Conservation (phyloP, 2,888 invertebrate species). For the Ypsolopha sequella region DNA sequence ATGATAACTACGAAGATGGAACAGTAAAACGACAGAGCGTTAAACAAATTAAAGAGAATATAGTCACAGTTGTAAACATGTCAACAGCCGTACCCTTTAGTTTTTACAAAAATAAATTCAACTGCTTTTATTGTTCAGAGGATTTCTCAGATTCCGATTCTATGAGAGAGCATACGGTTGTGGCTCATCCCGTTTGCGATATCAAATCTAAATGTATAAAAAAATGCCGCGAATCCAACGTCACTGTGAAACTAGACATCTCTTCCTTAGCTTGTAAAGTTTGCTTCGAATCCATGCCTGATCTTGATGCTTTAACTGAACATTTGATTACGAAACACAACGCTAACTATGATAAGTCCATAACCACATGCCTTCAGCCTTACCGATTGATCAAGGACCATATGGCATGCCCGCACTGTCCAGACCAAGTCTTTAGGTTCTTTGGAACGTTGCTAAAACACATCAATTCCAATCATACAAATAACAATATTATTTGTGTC, state of each 20-base stretch:
- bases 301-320: slow-evolving; percentile 43
- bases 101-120: slow-evolving; percentile 59
- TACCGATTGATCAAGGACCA: slow-evolving; percentile 50
- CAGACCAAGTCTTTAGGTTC: slow-evolving; percentile 46
- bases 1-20: slow-evolving; percentile 37
- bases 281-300: slow-evolving; percentile 44
- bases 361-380: slow-evolving; percentile 53
- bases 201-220: slow-evolving; percentile 50
- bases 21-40: slow-evolving; percentile 41
- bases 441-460: slow-evolving; percentile 58
- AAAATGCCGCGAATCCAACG: slow-evolving; percentile 55
- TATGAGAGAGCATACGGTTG: slow-evolving; percentile 48
- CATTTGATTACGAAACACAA: slow-evolving; percentile 51
- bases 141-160: slow-evolving; percentile 52
- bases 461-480: slow-evolving; percentile 53
- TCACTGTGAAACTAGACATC: slow-evolving; percentile 58
- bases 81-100: slow-evolving; percentile 61
- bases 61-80: slow-evolving; percentile 55
- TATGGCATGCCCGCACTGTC: slow-evolving; percentile 53
- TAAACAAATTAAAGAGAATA: slow-evolving; percentile 53
- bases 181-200: slow-evolving; percentile 51
- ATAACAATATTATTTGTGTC: slow-evolving; percentile 59
- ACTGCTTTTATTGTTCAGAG: slow-evolving; percentile 60
- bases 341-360: slow-evolving; percentile 51
- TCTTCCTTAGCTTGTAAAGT: slow-evolving; percentile 50